Base-by-base conservation (phyloP, 2,113 vertebrate genomes). In the Zosterops japonicus region DNA sequence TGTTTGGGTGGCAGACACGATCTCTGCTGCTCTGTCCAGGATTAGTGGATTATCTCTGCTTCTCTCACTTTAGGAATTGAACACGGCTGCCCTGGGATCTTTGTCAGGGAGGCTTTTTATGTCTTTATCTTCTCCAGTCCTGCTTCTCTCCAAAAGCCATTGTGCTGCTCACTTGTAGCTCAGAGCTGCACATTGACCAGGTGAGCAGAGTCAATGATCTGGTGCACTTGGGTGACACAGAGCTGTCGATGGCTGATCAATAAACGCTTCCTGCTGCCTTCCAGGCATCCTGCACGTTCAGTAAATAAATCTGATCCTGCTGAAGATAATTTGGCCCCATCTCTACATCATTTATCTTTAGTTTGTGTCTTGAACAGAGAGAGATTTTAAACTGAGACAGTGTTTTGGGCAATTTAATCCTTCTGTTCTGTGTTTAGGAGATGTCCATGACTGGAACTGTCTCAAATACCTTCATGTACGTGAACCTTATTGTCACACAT, bases 21-120 rank as follows among this genome's bases (percentile, higher is more conserved):
- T 98, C 97, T 97, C 42, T 97, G 97, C 97, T 71, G 57, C 95
- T 96, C 97, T 97, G 95, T 96, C 98, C 98, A 98, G 98, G 98
- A 98, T 99, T 98, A 98, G 98, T 96, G 99, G 98, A 98, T 99
- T 99, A 99, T 98, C 98, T 98, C 90, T 88, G 93, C 97, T 98
- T 97, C 98, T 97, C 98, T 97, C 98, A 96, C 93, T 97, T 98
- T 97, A 95, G 96, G 98, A 98, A 98, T 92, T 98, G 98, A 98
- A 96, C 97, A 97, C 97, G 98, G 98, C 98, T 99, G 98, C 98
- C 98, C 97, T 96, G 80, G 97, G 98, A 98, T 98, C 98, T 99
- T 99, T 99, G 98, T 99, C 98, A 98, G 97, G 91, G 97, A 98
- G 98, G 97, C 97, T 98, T 98, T 97, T 98, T 97, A 97, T 91